These are phyloP conservation scores for Limosa lapponica DNA, from an alignment of 2,797 vertebrate genomes.

Conservation along the genomic window DNA sequence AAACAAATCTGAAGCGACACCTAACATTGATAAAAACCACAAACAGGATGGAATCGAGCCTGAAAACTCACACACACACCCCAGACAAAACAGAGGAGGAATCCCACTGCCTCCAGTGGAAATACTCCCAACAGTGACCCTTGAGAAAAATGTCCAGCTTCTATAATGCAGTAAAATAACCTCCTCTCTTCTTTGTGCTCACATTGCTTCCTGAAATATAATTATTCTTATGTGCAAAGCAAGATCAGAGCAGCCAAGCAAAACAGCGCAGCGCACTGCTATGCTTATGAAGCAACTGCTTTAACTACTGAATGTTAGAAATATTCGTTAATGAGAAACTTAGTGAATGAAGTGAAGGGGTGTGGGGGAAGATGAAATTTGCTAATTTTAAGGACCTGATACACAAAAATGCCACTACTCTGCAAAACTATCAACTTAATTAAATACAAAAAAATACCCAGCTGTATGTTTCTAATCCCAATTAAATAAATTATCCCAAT, in stretches of 20 bases:
- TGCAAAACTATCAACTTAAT: background rate
- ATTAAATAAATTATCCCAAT: background rate
- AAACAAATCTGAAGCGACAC: background rate
- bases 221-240: background rate
- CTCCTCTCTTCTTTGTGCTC: background rate
- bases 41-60: background rate
- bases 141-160: background rate
- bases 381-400: background rate
- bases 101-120: background rate
- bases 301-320: background rate
- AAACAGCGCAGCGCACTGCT: background rate
- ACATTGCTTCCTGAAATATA: background rate
- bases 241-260: background rate
- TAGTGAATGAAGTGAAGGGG: conserved; percentile 34
- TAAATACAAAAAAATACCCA: background rate
- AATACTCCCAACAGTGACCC: background rate
- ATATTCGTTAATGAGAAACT: background rate
- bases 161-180: background rate
- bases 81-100: background rate
- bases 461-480: background rate
- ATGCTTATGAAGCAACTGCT: background rate
- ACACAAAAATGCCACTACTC: conserved; percentile 3
- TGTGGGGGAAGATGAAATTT: conserved; percentile 14
- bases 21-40: background rate
- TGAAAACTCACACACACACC: background rate